These are phyloP conservation scores for Glyptemys insculpta DNA, from an alignment of 2,797 vertebrate genomes.

Conservation along the genomic window DNA sequence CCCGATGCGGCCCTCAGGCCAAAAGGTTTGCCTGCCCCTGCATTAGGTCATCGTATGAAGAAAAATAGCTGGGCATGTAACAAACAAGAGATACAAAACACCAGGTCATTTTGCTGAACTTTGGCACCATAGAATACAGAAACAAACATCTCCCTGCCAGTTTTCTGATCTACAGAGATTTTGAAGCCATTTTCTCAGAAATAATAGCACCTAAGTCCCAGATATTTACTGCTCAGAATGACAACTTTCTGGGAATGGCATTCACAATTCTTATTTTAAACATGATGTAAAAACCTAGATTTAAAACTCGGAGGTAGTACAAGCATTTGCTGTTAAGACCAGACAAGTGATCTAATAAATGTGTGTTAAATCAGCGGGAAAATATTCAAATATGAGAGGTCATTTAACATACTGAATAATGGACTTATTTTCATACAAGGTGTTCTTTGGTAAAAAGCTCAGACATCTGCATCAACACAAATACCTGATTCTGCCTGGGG, in stretches of 20 bases:
- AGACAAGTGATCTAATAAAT: neutral
- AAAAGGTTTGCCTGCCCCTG: too few species aligned
- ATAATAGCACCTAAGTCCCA: neutral
- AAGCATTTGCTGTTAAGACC: slow-evolving; percentile 4
- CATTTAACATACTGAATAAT: slow-evolving; percentile 34
- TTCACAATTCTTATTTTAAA: neutral
- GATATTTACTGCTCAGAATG: neutral
- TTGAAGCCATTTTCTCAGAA: neutral
- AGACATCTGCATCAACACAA: slow-evolving; percentile 39
- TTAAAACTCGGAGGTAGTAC: neutral
- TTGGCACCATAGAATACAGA: neutral
- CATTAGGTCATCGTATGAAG: neutral
- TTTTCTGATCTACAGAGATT: slow-evolving; percentile 1
- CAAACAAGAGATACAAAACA: neutral
- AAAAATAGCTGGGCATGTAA: neutral
- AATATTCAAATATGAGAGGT: slow-evolving; percentile 29
- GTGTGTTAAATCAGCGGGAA: slow-evolving; percentile 25
- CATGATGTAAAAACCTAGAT: neutral
- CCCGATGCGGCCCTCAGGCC: too few species aligned
- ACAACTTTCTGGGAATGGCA: neutral
- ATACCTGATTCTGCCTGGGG: slow-evolving; percentile 36
- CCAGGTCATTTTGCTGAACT: neutral
- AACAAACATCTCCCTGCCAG: neutral
- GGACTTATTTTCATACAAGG: slow-evolving; percentile 18
- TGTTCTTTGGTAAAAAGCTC: slow-evolving; percentile 19